These are phyloP conservation scores for Pedetes capensis DNA, from an alignment of 2,113 vertebrate genomes.

Conservation along the genomic window DNA sequence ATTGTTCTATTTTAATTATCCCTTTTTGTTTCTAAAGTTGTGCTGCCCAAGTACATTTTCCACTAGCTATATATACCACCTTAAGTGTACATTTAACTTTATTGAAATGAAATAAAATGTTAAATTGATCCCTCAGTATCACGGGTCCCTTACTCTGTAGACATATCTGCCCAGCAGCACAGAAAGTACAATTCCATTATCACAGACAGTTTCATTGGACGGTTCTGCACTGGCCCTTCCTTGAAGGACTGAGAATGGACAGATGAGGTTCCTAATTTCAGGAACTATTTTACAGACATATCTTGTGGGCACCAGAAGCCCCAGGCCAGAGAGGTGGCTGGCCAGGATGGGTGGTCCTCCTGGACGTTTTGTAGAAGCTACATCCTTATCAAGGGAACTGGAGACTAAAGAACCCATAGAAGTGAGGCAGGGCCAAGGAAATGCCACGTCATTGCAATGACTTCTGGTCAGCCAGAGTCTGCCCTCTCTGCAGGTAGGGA, in stretches of 20 bases:
- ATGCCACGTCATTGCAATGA: neutral
- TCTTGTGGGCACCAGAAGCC: neutral
- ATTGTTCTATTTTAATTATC: neutral
- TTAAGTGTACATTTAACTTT: slow-evolving; percentile 11
- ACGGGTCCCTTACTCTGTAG: neutral
- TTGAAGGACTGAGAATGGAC: neutral
- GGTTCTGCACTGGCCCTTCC: neutral
- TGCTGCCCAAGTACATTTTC: neutral
- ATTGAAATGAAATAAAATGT: slow-evolving; percentile 10
- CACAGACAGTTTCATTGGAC: neutral
- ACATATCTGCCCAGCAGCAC: neutral
- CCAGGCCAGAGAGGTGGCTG: neutral
- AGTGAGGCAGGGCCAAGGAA: neutral
- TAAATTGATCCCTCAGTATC: neutral
- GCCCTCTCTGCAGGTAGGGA: neutral
- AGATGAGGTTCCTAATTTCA: neutral
- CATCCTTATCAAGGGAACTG: neutral
- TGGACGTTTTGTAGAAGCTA: neutral
- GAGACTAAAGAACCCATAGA: neutral
- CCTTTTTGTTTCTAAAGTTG: neutral
- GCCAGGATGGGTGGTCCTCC: neutral
- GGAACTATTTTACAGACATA: neutral
- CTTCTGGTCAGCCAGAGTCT: neutral
- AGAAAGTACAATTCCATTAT: neutral
- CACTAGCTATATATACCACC: neutral